Conservation (phyloP, 1,140 invertebrate species). For the Zaprionus camerounensis region DNA sequence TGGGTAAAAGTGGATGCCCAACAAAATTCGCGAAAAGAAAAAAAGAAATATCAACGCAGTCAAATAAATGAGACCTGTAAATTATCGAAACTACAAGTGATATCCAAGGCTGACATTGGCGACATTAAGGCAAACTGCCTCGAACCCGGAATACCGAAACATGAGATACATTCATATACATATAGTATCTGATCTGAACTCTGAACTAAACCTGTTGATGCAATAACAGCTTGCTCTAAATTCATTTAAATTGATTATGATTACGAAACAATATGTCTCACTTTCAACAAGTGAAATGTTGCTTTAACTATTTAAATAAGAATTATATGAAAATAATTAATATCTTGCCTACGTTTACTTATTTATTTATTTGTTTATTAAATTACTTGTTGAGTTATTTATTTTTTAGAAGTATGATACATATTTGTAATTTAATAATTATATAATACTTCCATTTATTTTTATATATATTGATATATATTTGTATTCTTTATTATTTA, state of each 20-base stretch:
- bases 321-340: too few species aligned
- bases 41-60: not conserved
- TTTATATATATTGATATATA: not conserved
- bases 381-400: too few species aligned
- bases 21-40: constrained; percentile 34
- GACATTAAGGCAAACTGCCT: not conserved
- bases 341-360: too few species aligned
- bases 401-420: not conserved
- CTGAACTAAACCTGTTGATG: not conserved
- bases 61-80: constrained; percentile 34
- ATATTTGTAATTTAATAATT: not conserved
- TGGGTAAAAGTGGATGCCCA: constrained; percentile 48
- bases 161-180: not conserved
- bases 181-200: not conserved
- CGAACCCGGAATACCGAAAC: not conserved
- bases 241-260: not conserved
- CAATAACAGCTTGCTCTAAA: not conserved
- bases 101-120: constrained; percentile 17
- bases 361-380: too few species aligned
- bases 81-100: constrained; percentile 42
- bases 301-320: not conserved
- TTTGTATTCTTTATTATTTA: not conserved
- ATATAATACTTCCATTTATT: not conserved
- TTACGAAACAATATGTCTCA: not conserved
- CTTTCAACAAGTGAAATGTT: not conserved